Conservation (phyloP, 2,888 invertebrate genomes). For the Rapana venosa region DNA sequence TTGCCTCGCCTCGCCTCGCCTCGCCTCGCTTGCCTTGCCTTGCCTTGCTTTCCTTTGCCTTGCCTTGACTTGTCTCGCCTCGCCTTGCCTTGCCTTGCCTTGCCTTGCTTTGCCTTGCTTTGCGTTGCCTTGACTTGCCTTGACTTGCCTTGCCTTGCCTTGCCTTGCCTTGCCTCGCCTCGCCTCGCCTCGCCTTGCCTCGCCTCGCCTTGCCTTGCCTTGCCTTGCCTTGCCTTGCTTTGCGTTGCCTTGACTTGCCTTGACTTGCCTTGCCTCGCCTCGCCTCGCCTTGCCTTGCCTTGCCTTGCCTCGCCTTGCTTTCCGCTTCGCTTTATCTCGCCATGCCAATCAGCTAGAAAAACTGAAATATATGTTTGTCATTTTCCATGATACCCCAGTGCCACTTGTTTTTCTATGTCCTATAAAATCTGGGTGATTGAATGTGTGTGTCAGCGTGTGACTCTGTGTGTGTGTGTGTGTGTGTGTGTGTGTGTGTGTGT, state of each 20-base stretch:
- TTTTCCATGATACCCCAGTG: background rate
- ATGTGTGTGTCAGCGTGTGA: background rate
- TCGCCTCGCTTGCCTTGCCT: too few species aligned
- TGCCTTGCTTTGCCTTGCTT: too few species aligned
- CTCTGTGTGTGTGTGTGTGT: background rate
- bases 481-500: background rate
- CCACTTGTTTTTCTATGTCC: background rate
- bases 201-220: background rate
- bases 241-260: background rate
- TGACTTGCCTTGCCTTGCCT: background rate
- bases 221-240: background rate
- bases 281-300: conserved; percentile 2
- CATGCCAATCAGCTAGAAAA: background rate
- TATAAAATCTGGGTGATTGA: too few species aligned
- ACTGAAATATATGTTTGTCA: background rate
- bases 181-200: background rate
- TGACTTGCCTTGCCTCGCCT: background rate
- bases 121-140: background rate
- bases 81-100: too few species aligned
- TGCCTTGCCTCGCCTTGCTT: background rate
- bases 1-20: background rate
- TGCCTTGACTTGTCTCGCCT: too few species aligned
- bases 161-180: background rate
- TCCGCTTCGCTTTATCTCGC: too few species aligned
- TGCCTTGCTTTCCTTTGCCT: too few species aligned